These are phyloP conservation scores for Heliothis peltigera DNA, from an alignment of 2,888 invertebrate species.

Conservation along the genomic window DNA sequence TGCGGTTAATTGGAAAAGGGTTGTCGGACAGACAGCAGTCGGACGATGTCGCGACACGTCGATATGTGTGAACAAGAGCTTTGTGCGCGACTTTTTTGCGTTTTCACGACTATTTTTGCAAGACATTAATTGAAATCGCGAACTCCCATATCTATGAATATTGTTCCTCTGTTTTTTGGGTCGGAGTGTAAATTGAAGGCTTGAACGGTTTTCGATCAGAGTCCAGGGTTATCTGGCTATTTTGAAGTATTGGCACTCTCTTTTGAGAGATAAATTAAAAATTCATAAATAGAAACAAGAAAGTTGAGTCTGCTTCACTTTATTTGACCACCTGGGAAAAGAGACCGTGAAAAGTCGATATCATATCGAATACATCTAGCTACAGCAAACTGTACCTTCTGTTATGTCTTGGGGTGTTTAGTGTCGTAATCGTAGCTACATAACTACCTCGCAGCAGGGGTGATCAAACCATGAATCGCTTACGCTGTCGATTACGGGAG, in stretches of 20 bases:
- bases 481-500: neutral
- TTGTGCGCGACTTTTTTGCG: conserved; percentile 38
- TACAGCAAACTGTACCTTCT: too few relatives aligned
- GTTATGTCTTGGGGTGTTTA: neutral
- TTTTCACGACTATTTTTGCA: conserved; percentile 48
- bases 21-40: conserved; percentile 58
- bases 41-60: conserved; percentile 44
- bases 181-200: conserved; percentile 27
- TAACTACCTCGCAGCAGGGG: neutral
- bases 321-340: neutral
- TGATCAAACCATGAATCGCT: neutral
- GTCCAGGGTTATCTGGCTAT: neutral
- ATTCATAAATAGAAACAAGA: neutral
- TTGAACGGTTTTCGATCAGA: conserved; percentile 15
- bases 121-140: conserved; percentile 66
- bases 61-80: conserved; percentile 52
- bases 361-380: too few relatives aligned
- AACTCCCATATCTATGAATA: conserved; percentile 43
- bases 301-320: neutral
- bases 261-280: neutral
- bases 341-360: neutral
- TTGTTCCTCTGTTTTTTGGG: conserved; percentile 18
- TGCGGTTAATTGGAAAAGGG: conserved; percentile 74
- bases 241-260: neutral
- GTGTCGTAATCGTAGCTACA: neutral